Conservation (phyloP, 1,140 invertebrate genomes). For the Heliothis subflexa region DNA sequence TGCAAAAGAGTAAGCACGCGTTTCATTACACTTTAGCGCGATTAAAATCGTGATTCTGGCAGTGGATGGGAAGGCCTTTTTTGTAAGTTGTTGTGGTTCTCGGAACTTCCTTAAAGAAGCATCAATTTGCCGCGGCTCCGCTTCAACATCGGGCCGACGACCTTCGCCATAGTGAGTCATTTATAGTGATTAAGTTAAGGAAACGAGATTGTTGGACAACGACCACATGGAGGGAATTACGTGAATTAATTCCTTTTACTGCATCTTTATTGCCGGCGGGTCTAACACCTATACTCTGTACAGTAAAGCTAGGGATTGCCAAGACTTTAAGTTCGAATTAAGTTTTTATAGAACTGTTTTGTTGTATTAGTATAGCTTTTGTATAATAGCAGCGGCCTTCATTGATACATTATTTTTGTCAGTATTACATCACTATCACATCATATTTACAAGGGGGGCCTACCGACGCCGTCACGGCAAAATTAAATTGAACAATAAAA, state of each 20-base stretch:
- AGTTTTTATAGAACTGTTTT: too few species aligned
- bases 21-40: conserved; percentile 45
- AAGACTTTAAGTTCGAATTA: not conserved
- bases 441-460: too few species aligned
- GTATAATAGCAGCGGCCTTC: too few species aligned
- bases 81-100: conserved; percentile 51
- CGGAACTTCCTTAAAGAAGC: conserved; percentile 63
- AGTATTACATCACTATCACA: too few species aligned
- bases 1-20: conserved; percentile 2
- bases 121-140: conserved; percentile 74
- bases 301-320: not conserved
- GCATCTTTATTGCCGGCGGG: not conserved
- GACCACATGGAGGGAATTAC: conserved; percentile 38
- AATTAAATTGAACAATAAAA: too few species aligned
- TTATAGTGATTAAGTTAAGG: conserved; percentile 67
- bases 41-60: conserved; percentile 51
- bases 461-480: too few species aligned
- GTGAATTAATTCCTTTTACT: conserved; percentile 30
- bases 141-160: conserved; percentile 70
- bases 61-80: conserved; percentile 46
- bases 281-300: not conserved
- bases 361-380: too few species aligned
- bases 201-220: conserved; percentile 63
- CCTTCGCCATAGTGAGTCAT: conserved; percentile 76
- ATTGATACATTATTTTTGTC: too few species aligned